Percentiles rank a stretch among this genome's conserved stretches.
phyloP scores from a whole-genome alignment of 1,140 invertebrate genomes.

The Dendroctonus ponderosae region DNA sequence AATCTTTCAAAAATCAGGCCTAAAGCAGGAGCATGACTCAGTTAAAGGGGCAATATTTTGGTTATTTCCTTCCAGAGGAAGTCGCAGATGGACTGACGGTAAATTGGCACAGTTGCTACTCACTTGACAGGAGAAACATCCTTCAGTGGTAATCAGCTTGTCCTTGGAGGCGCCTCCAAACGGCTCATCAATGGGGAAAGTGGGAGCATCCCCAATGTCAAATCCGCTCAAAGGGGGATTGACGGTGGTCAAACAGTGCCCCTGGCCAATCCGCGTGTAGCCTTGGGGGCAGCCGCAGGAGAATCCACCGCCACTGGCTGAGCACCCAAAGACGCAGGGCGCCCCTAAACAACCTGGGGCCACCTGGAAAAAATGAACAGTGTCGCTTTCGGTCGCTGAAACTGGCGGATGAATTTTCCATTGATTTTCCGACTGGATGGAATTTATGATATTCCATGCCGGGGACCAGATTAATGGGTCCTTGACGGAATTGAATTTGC shows the following conservation, averaged over 20 bases:
- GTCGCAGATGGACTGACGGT: too few species aligned
- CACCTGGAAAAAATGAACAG: slow-evolving; percentile 53
- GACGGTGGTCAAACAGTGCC: slow-evolving; percentile 79
- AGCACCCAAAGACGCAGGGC: slow-evolving; percentile 78
- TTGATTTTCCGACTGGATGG: slow-evolving; percentile 1
- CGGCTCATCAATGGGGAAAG: slow-evolving; percentile 61
- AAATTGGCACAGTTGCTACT: not conserved
- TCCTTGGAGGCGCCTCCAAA: slow-evolving; percentile 54
- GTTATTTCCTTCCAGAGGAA: too few species aligned
- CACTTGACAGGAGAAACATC: slow-evolving; percentile 88
- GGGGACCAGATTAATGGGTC: slow-evolving; percentile 14
- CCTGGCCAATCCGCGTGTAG: slow-evolving; percentile 65
- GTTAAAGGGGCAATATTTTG: too few species aligned
- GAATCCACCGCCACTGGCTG: slow-evolving; percentile 62
- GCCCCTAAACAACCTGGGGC: slow-evolving; percentile 67
- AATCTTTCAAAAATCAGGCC: too few species aligned
- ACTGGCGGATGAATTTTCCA: not conserved
- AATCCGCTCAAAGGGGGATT: slow-evolving; percentile 58
- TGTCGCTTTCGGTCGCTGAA: not conserved
- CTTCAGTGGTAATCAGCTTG: slow-evolving; percentile 81
- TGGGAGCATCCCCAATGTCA: slow-evolving; percentile 68
- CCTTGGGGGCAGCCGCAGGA: slow-evolving; percentile 79
- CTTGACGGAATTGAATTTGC: slow-evolving; percentile 15
- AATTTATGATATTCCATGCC: slow-evolving; percentile 18
- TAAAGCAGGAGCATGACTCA: too few species aligned